Evolutionary conservation across 2,888 invertebrate genomes (phyloP), one percentile per base, ranked within the genome.

Genomic region (Notocelia uddmanniana): DNA sequence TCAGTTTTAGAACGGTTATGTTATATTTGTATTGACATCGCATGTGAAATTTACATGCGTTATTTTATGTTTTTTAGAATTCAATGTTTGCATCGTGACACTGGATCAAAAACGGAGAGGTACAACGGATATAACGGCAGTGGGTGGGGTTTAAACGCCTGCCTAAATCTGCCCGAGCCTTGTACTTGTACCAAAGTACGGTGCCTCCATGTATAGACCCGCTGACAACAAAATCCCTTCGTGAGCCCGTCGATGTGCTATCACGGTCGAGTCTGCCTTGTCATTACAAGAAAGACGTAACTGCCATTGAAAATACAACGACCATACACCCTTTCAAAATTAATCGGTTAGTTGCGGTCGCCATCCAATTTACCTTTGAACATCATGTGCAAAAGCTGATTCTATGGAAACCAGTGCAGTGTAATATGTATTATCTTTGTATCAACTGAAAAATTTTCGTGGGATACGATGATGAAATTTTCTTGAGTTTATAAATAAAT

Each of bases 321-420:
- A 6, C 31, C 5, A 21, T 64, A 64, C 19, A 19, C 19, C 37
- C 19, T 21, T 54, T 15, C n/a, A 15, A 31, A 1, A 48, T 21
- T 37, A 79, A 80, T 79, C 80, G 81, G 78, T 75, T 80, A 76
- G 82, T 82, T 88, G 91, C 82, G 89, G 89, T 87, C 78, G 78
- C 82, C 80, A 85, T 89, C 88, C 89, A 89, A 91, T 89, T 90
- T 89, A 86, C 89, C 87, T 89, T 87, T 85, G 85, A 85, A 84
- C 83, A 72, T 82, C 78, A 81, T 81, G 78, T 81, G 82, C 81
- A 83, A 76, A 74, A 74, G 72, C 75, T 69, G 70, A 74, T 63
- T 71, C 62, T 72, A 54, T 62, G 70, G 66, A 67, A 75, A 74
- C 74, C 60, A 59, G 48, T 26, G 52, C 69, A 68, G 54, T 55